Evolutionary conservation across 2,888 invertebrate species (phyloP).

Genomic region (Eucera pruinosa): DNA sequence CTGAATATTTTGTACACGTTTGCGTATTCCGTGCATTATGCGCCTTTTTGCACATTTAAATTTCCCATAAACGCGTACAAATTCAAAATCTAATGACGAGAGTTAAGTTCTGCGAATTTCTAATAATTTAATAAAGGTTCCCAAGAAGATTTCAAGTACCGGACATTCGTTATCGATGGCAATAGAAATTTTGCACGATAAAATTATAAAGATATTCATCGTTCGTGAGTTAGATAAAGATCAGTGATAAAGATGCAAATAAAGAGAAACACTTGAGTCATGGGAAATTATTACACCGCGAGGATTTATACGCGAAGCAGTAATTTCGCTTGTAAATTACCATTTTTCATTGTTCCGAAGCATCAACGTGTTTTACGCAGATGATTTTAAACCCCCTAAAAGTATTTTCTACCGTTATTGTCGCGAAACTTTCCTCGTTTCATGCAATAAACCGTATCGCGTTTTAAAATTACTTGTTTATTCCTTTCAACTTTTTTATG

Average conservation of each 20-base stretch:
- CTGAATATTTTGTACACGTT: no score
- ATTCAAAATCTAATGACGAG: no score
- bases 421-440: constrained; percentile 6
- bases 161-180: no score
- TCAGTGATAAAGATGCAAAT: not conserved
- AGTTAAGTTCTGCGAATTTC: no score
- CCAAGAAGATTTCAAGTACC: no score
- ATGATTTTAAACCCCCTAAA: not conserved
- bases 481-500: constrained; percentile 11
- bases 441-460: not conserved
- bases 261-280: not conserved
- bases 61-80: no score
- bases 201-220: no score
- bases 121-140: no score
- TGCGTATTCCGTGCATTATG: no score
- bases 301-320: not conserved
- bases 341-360: not conserved
- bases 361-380: not conserved
- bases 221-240: not conserved
- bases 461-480: constrained; percentile 14
- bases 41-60: no score
- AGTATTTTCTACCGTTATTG: constrained; percentile 2
- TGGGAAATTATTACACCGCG: not conserved
- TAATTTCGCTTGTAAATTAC: not conserved
- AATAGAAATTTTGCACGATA: no score